Evolutionary conservation across 2,797 vertebrate genomes (phyloP).

Genomic region (Carduelis carduelis): DNA sequence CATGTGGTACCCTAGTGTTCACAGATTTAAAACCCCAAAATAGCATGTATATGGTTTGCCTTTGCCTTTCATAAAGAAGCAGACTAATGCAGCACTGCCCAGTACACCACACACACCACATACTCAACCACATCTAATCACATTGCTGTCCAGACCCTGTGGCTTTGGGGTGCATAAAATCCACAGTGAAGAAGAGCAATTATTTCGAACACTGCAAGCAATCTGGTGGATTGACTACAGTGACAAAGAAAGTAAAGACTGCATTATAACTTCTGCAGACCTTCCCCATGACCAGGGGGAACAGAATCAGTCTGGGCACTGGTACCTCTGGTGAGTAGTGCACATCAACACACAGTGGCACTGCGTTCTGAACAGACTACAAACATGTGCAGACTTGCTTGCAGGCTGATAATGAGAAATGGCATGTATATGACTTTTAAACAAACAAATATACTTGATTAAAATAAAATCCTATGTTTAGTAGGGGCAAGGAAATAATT

Average conservation of each 20-base stretch:
- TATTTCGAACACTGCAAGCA: background rate
- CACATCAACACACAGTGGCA: fast-evolving
- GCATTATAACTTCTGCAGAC: background rate
- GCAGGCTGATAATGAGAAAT: background rate
- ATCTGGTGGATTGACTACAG: background rate
- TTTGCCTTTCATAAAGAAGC: background rate
- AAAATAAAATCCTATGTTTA: background rate
- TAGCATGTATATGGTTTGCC: background rate
- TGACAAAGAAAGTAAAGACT: background rate
- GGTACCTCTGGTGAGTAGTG: background rate
- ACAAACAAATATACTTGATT: background rate
- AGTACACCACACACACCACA: background rate
- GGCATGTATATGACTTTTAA: background rate
- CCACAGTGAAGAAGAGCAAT: background rate
- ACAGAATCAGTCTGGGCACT: background rate
- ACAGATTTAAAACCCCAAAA: background rate
- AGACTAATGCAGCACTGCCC: background rate
- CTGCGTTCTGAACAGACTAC: fast-evolving
- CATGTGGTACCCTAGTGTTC: background rate
- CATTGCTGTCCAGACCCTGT: background rate
- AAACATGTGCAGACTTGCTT: background rate
- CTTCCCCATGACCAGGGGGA: background rate
- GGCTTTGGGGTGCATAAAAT: background rate
- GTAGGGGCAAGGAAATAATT: background rate
- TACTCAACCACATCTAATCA: background rate